Evolutionary conservation across 2,888 invertebrate genomes (phyloP).

Genomic region (Campoplex capitator): DNA sequence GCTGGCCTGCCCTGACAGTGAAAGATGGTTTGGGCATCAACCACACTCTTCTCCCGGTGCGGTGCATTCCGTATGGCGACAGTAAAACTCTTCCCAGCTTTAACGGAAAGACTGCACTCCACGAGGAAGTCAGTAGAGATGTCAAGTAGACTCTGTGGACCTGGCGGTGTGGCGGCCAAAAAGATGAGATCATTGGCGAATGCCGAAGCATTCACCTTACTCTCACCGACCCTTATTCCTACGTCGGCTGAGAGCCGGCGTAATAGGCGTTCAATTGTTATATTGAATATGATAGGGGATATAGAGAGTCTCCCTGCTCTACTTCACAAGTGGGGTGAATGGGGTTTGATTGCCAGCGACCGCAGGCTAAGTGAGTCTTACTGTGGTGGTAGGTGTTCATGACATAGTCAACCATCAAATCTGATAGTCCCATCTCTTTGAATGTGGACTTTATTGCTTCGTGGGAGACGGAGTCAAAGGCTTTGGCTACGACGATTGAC

Average conservation of each 20-base stretch:
- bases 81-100: slow-evolving; percentile 53
- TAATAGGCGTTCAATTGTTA: slow-evolving; percentile 52
- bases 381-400: slow-evolving; percentile 15
- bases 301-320: slow-evolving; percentile 71
- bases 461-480: no score
- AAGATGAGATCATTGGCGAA: slow-evolving; percentile 73
- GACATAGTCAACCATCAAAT: slow-evolving; percentile 27
- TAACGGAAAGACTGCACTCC: slow-evolving; percentile 46
- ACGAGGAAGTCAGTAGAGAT: slow-evolving; percentile 8
- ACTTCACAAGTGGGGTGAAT: slow-evolving; percentile 67
- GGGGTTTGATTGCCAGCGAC: not conserved
- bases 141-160: not conserved
- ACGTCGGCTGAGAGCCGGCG: slow-evolving; percentile 24
- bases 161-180: not conserved
- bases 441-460: slow-evolving; percentile 45
- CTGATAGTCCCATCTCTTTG: slow-evolving; percentile 10
- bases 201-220: slow-evolving; percentile 51
- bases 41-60: slow-evolving; percentile 48
- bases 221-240: slow-evolving; percentile 33
- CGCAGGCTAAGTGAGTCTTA: slow-evolving; percentile 34
- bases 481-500: no score
- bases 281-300: slow-evolving; percentile 66
- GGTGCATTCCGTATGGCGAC: slow-evolving; percentile 12
- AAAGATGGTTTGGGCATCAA: slow-evolving; percentile 44
- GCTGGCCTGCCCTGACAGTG: not conserved